phyloP scores from a whole-genome alignment of 2,888 invertebrate genomes.

The Cataglyphis albicans region DNA sequence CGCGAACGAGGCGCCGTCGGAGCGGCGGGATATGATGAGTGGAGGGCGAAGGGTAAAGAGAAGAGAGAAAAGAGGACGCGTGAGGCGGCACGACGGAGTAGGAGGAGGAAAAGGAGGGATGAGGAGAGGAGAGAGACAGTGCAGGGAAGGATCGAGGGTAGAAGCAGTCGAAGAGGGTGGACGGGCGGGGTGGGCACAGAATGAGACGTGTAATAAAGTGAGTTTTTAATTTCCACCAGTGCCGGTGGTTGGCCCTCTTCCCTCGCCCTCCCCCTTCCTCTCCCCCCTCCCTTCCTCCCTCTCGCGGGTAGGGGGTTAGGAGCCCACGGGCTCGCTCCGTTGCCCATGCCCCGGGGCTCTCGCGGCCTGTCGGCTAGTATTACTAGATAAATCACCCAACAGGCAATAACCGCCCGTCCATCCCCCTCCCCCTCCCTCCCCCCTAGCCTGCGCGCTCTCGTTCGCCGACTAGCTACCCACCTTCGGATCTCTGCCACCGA shows the following conservation, averaged over 20 bases:
- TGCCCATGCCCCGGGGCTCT: conserved; percentile 74
- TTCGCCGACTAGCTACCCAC: conserved; percentile 70
- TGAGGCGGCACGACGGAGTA: conserved; percentile 35
- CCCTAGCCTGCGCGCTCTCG: conserved; percentile 31
- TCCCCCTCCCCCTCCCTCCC: conserved; percentile 35
- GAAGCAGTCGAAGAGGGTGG: conserved; percentile 50
- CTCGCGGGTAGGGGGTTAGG: conserved; percentile 76
- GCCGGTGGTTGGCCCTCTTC: conserved; percentile 78
- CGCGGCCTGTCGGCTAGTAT: conserved; percentile 85
- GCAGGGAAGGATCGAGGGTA: conserved; percentile 58
- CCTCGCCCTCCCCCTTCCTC: neutral
- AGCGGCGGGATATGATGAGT: conserved; percentile 67
- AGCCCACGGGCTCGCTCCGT: conserved; percentile 75
- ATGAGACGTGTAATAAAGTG: conserved; percentile 86
- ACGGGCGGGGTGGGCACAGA: conserved; percentile 73
- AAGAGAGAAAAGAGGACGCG: conserved; percentile 54
- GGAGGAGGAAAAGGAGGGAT: conserved; percentile 27
- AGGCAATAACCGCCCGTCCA: conserved; percentile 85
- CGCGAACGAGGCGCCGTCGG: conserved; percentile 72
- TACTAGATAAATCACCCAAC: conserved; percentile 86
- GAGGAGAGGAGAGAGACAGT: conserved; percentile 57
- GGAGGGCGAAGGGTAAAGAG: conserved; percentile 50
- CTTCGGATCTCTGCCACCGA: conserved; percentile 70
- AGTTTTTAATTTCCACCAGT: conserved; percentile 86
- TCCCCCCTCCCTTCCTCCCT: neutral